Base-by-base conservation (phyloP, 2,113 vertebrate species). In the Lates calcarifer region DNA sequence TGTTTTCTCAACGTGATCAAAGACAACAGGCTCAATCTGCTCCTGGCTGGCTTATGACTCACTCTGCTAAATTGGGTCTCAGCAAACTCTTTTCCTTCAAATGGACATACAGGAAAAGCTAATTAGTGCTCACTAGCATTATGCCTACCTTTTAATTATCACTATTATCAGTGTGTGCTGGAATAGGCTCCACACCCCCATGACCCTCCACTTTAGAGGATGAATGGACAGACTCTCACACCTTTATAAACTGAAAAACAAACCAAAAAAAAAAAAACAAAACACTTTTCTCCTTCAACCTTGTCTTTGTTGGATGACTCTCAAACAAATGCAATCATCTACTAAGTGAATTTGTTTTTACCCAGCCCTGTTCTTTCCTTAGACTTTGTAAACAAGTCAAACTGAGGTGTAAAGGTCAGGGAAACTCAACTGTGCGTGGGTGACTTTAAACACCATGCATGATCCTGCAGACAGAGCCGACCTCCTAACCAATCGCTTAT, bases 1-100 rank as follows among this genome's bases (percentile, higher is more conserved):
- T 81, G 73, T 84, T 82, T 78, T 74, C 31, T 76, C 64, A 57
- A 20, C 33, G 43, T 41, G 85, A 89, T 88, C 79, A 89, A 89
- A 88, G 79, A 70, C 81, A 83, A 80, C 66, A 73, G 53, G 35
- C 56, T 81, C 69, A 68, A 22, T 72, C 74, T 74, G 84, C 80
- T 91, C 49, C 55, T 39, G 75, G 86, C 67, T 77, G 72, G 18
- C 2, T 79, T 33, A 58, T 85, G 87, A 89, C 77, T 87, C 81
- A 85, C 35, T 78, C 61, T 0, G 45, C 37, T 53, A 29, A 82
- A 87, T n/a, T 53, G 58, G 10, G 43, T 74, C 63, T 70, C 45
- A 20, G 3, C 26, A 26, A 82, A 84, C 41, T 31, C 85, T 78
- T 67, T 64, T 65, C 57, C 60, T 79, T 87, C 14, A 64, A 65